phyloP scores from a whole-genome alignment of 2,113 vertebrate species.

The Heterochromis multidens region DNA sequence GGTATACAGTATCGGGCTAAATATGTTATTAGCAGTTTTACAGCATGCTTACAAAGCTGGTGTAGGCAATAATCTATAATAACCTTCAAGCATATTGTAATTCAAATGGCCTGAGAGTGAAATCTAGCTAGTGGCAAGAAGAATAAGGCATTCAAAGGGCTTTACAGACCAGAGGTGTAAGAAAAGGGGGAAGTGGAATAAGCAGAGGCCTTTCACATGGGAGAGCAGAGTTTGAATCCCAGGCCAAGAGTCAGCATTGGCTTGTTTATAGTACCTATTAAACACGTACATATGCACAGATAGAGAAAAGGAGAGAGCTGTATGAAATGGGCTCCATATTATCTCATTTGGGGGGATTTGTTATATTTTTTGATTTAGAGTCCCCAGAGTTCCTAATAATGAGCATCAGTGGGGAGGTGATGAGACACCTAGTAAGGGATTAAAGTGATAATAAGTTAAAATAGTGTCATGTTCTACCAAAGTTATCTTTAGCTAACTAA shows the following conservation, averaged over 20 bases:
- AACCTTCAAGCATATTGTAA: rapidly evolving
- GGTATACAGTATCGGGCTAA: neutral
- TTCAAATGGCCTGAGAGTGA: neutral
- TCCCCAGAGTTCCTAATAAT: neutral
- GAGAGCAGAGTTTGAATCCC: neutral
- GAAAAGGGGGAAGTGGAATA: neutral
- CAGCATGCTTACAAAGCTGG: neutral
- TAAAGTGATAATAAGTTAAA: neutral
- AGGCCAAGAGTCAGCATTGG: neutral
- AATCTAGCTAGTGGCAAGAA: neutral
- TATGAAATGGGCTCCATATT: neutral
- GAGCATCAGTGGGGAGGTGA: neutral
- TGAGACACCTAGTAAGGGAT: neutral
- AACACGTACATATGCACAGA: too few relatives aligned
- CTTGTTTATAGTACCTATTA: too few relatives aligned
- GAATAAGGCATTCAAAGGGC: neutral
- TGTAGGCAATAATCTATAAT: neutral
- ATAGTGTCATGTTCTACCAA: neutral
- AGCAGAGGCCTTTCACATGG: neutral
- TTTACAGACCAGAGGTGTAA: neutral
- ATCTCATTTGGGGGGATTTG: neutral
- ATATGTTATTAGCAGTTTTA: neutral
- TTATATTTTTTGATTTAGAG: neutral
- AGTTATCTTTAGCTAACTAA: neutral
- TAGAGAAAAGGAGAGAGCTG: too few relatives aligned